A percentile compares a stretch with the other conserved stretches of the same genome.
These are phyloP conservation scores for Rhea pennata DNA, from an alignment of 2,113 vertebrate species.

Conservation along the genomic window DNA sequence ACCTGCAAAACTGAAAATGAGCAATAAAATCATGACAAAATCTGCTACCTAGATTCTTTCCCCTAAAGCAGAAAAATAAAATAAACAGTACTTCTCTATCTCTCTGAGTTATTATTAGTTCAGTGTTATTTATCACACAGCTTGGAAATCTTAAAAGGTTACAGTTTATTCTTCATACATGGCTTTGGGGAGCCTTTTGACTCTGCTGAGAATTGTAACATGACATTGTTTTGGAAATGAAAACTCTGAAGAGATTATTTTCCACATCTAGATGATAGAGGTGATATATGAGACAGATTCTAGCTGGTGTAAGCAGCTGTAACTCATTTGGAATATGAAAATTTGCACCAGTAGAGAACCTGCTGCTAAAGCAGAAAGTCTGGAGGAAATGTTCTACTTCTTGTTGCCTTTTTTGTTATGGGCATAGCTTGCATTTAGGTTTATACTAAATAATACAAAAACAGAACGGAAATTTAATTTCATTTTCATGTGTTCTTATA, in stretches of 20 bases:
- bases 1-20: constrained; percentile 67
- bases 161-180: constrained; percentile 52
- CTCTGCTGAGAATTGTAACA: constrained; percentile 44
- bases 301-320: constrained; percentile 43
- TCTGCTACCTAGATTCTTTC: constrained; percentile 60
- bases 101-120: constrained; percentile 63
- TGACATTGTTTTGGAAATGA: constrained; percentile 50
- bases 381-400: neutral
- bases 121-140: constrained; percentile 62
- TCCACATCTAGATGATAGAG: constrained; percentile 24
- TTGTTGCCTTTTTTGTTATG: neutral
- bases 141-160: constrained; percentile 66
- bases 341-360: constrained; percentile 19
- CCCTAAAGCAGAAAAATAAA: constrained; percentile 65
- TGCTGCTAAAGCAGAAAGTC: neutral
- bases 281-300: constrained; percentile 32
- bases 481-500: neutral
- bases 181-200: constrained; percentile 53
- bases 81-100: constrained; percentile 49
- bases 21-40: constrained; percentile 67
- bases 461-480: neutral
- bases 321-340: constrained; percentile 45
- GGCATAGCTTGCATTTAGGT: neutral
- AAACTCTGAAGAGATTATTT: constrained; percentile 49
- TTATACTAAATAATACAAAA: neutral